phyloP scores from a whole-genome alignment of 1,140 invertebrate species.

The Scaptomyza hsui region DNA sequence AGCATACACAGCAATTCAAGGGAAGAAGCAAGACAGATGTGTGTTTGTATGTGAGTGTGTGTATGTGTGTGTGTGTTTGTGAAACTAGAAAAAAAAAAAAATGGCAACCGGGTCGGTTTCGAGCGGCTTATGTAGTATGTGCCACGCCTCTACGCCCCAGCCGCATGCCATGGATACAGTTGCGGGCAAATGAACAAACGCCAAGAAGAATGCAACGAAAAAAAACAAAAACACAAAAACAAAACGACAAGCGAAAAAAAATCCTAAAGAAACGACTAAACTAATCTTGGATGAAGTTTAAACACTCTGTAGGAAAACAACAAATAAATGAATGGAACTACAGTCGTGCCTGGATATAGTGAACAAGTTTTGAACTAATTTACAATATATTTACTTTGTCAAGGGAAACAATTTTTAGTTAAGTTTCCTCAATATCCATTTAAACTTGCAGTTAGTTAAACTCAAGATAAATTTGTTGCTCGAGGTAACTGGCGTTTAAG shows the following conservation, averaged over 20 bases:
- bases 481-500: no score
- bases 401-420: no score
- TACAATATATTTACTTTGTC: no score
- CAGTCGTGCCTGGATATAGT: no score
- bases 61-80: background rate
- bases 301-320: background rate
- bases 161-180: constrained; percentile 66
- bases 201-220: constrained; percentile 64
- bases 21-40: constrained; percentile 4
- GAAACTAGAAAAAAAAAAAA: constrained; percentile 44
- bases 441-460: no score
- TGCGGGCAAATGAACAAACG: constrained; percentile 77
- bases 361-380: no score
- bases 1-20: constrained; percentile 61
- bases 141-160: constrained; percentile 23
- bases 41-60: background rate
- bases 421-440: no score
- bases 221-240: constrained; percentile 10
- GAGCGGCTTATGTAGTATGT: constrained; percentile 69
- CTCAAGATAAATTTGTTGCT: no score
- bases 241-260: constrained; percentile 18
- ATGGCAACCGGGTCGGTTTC: constrained; percentile 54
- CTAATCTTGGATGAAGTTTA: background rate
- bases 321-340: no score
- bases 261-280: background rate